Evolutionary conservation across 2,113 vertebrate species (phyloP).

Genomic region (Nymphicus hollandicus): DNA sequence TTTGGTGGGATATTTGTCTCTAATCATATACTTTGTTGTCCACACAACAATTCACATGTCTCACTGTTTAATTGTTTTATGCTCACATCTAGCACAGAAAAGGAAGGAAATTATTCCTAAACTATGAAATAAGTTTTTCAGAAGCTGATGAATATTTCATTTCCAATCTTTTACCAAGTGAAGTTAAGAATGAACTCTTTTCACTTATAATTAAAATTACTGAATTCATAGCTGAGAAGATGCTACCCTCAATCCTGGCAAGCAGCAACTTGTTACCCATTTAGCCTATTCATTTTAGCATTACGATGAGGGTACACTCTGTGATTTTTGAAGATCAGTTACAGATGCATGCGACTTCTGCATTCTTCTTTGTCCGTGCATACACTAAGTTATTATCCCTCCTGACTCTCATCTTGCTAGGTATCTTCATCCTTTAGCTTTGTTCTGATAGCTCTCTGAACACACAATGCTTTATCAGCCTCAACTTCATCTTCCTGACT

Average conservation of each 20-base stretch:
- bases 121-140: neutral
- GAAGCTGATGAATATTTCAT: slow-evolving; percentile 41
- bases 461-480: rapidly evolving
- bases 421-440: neutral
- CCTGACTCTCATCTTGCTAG: neutral
- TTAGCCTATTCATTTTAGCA: neutral
- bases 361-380: neutral
- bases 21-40: neutral
- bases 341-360: neutral
- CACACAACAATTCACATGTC: neutral
- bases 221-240: neutral
- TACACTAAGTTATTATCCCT: neutral
- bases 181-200: neutral
- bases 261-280: neutral
- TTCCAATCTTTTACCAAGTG: neutral
- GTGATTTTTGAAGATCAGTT: neutral
- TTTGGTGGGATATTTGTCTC: neutral
- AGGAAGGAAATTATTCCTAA: slow-evolving; percentile 21
- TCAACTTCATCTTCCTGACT: neutral
- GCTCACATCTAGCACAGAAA: neutral
- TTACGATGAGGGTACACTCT: neutral
- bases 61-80: neutral
- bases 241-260: neutral
- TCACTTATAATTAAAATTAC: neutral
- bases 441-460: neutral